Evolutionary conservation across 2,888 invertebrate genomes (phyloP).

Genomic region (Eulithis prunata): DNA sequence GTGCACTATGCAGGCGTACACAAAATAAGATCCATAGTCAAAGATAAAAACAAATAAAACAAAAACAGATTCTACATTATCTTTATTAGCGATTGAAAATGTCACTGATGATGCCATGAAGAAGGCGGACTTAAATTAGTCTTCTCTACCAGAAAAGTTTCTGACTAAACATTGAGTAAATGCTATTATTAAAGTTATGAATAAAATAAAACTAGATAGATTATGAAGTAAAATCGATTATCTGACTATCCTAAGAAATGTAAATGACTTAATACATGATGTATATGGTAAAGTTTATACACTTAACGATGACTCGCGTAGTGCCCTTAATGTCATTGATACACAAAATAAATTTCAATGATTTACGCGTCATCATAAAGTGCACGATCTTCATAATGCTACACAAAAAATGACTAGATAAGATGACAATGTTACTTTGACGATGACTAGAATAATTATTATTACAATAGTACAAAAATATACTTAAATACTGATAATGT

Average conservation of each 20-base stretch:
- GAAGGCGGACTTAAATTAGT: conserved; percentile 8
- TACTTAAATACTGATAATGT: conserved; percentile 6
- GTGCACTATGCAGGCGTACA: no score
- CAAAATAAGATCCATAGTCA: neutral
- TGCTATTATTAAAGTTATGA: no score
- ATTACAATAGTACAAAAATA: conserved; percentile 21
- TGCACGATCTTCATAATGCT: neutral
- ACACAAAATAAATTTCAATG: no score
- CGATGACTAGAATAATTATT: conserved; percentile 13
- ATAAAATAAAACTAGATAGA: neutral
- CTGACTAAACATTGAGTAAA: neutral
- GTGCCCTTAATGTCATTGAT: no score
- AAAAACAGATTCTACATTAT: conserved; percentile 1
- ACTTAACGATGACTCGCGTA: no score
- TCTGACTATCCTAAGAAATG: neutral
- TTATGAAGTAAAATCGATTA: neutral
- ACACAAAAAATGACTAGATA: conserved; percentile 6
- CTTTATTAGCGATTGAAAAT: conserved; percentile 9
- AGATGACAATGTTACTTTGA: neutral
- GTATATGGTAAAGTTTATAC: no score
- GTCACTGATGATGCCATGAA: conserved; percentile 2
- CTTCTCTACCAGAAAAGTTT: neutral
- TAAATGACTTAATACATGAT: neutral
- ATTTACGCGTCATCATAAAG: no score
- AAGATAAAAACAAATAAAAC: neutral